Percentiles rank a stretch among this genome's conserved stretches.
These are phyloP conservation scores for Bombus fervidus DNA, from an alignment of 1,140 invertebrate genomes.

Conservation along the genomic window DNA sequence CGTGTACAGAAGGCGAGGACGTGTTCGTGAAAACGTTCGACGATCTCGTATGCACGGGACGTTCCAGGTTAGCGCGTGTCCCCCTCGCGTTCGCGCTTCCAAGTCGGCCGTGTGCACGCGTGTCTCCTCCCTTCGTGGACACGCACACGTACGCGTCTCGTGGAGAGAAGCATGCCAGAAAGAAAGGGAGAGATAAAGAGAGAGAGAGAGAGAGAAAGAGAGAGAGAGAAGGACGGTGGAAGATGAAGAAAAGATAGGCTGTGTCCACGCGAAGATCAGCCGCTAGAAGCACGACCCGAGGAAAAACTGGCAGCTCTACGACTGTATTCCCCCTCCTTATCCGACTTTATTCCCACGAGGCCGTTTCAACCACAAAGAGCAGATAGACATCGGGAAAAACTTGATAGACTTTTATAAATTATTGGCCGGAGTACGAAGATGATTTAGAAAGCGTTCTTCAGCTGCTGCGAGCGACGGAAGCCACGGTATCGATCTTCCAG, in stretches of 20 bases:
- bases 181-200: background rate
- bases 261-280: slow-evolving; percentile 18
- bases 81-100: slow-evolving; percentile 66
- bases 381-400: slow-evolving; percentile 12
- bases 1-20: slow-evolving; percentile 26
- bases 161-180: background rate
- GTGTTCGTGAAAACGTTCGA: slow-evolving; percentile 59
- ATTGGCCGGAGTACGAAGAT: slow-evolving; percentile 1
- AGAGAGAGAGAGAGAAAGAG: background rate
- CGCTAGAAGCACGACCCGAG: background rate
- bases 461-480: background rate
- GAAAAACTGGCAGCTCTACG: slow-evolving; percentile 57
- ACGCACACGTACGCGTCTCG: background rate
- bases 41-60: slow-evolving; percentile 76
- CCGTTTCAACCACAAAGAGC: slow-evolving; percentile 1
- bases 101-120: slow-evolving; percentile 35
- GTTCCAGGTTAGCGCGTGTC: slow-evolving; percentile 76
- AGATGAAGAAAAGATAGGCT: background rate
- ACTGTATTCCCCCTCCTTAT: slow-evolving; percentile 46
- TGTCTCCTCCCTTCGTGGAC: slow-evolving; percentile 9
- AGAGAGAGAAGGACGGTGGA: background rate
- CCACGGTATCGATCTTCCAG: background rate
- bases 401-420: slow-evolving; percentile 37
- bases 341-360: slow-evolving; percentile 38
- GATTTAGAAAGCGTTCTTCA: slow-evolving; percentile 34